Evolutionary conservation across 1,140 invertebrate species (phyloP).

Genomic region (Penaeus vannamei): DNA sequence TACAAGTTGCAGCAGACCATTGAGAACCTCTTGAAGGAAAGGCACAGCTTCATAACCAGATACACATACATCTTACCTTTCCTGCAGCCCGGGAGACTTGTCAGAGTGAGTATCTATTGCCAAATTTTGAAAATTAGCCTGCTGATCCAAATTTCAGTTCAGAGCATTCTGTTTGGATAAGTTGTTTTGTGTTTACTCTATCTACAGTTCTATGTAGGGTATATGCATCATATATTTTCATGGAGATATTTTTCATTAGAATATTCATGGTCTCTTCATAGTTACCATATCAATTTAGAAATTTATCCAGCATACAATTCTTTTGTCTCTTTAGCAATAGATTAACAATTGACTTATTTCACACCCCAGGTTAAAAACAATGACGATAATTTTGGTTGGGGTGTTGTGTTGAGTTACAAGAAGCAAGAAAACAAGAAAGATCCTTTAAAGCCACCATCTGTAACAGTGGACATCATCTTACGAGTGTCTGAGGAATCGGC

Average conservation of each 20-base stretch:
- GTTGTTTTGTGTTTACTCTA: background rate
- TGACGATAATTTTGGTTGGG: conserved; percentile 94
- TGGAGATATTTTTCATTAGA: too few species aligned
- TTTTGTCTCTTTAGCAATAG: too few species aligned
- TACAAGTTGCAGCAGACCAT: conserved; percentile 89
- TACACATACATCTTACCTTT: conserved; percentile 94
- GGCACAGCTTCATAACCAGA: conserved; percentile 85
- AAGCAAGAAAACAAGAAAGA: conserved; percentile 77
- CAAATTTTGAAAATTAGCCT: background rate
- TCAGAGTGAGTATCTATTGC: conserved; percentile 80
- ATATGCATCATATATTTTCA: too few species aligned
- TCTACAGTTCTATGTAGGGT: too few species aligned
- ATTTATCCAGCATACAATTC: too few species aligned
- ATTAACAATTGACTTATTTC: background rate
- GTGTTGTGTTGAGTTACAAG: conserved; percentile 93
- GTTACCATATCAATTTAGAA: too few species aligned
- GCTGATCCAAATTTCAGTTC: background rate
- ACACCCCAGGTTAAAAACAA: conserved; percentile 83
- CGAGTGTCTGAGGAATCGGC: conserved; percentile 80
- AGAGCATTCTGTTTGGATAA: background rate
- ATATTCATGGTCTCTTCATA: too few species aligned
- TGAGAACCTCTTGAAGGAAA: conserved; percentile 81
- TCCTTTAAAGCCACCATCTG: conserved; percentile 71
- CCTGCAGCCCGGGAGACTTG: conserved; percentile 91
- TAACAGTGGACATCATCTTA: conserved; percentile 88